phyloP scores from a whole-genome alignment of 2,113 vertebrate species.

The Pantherophis guttatus region DNA sequence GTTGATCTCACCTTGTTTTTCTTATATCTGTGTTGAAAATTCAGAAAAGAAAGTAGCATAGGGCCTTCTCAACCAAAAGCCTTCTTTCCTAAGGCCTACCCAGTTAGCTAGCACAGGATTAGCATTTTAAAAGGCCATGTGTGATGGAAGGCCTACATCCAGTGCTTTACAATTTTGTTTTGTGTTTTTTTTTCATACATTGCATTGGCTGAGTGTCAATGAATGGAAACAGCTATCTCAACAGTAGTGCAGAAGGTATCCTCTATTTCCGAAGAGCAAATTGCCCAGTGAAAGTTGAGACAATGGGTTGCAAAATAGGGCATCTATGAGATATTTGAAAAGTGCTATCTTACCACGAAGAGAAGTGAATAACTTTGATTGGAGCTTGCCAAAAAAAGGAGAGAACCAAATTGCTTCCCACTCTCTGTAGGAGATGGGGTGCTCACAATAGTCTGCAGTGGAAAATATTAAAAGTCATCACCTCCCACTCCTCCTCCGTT shows the following conservation, averaged over 20 bases:
- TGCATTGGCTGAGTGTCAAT: background rate
- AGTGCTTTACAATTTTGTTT: background rate
- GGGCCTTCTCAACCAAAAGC: background rate
- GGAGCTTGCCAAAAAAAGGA: background rate
- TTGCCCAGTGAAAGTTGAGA: background rate
- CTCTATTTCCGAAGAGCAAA: background rate
- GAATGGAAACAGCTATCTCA: background rate
- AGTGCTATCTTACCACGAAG: background rate
- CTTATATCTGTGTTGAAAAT: background rate
- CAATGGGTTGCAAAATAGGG: background rate
- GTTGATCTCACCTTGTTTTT: background rate
- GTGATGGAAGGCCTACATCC: background rate
- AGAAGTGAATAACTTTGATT: background rate
- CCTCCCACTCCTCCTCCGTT: background rate
- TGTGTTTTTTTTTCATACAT: background rate
- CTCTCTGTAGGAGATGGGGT: background rate
- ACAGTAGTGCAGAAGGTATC: background rate
- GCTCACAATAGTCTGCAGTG: no score
- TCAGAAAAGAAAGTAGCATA: background rate
- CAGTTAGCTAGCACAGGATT: background rate
- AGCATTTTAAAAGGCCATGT: background rate
- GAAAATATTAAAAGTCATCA: background rate
- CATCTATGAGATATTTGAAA: background rate
- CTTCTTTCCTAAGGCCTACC: background rate
- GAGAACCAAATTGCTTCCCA: background rate